These are phyloP conservation scores for Phaenicophaeus curvirostris DNA, from an alignment of 2,797 vertebrate genomes.

Conservation along the genomic window DNA sequence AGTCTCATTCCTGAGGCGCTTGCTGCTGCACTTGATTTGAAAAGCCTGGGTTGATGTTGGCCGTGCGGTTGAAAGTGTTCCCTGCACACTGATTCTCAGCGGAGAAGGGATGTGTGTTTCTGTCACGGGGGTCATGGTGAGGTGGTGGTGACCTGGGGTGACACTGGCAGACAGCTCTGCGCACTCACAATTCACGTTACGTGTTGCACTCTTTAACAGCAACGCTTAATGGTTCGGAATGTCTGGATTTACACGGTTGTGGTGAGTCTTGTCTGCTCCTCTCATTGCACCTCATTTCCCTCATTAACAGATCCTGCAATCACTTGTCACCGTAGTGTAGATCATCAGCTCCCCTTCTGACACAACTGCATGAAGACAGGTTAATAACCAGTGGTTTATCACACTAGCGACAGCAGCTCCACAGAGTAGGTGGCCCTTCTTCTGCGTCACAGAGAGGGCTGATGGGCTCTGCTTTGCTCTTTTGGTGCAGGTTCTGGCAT, in stretches of 20 bases:
- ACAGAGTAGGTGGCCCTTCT: background rate
- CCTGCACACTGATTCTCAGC: background rate
- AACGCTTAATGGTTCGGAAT: background rate
- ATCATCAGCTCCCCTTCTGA: background rate
- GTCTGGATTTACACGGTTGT: background rate
- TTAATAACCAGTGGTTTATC: background rate
- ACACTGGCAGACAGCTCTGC: background rate
- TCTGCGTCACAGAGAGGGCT: background rate
- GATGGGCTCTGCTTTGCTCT: background rate
- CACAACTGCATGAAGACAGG: constrained; percentile 17
- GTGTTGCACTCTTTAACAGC: background rate
- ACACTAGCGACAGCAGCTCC: background rate
- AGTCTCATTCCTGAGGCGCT: background rate
- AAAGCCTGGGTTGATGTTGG: background rate
- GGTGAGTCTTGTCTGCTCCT: background rate
- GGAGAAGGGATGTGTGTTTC: background rate
- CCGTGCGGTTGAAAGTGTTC: background rate
- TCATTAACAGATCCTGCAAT: constrained; percentile 29
- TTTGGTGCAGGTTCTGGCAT: constrained; percentile 87
- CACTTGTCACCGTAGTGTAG: constrained; percentile 17
- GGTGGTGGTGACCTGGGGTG: background rate
- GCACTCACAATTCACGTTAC: accelerated
- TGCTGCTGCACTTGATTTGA: background rate
- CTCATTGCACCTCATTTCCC: constrained; percentile 31
- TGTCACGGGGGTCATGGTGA: accelerated